Base-by-base conservation (phyloP, 2,113 vertebrate species). In the Epinephelus moara region DNA sequence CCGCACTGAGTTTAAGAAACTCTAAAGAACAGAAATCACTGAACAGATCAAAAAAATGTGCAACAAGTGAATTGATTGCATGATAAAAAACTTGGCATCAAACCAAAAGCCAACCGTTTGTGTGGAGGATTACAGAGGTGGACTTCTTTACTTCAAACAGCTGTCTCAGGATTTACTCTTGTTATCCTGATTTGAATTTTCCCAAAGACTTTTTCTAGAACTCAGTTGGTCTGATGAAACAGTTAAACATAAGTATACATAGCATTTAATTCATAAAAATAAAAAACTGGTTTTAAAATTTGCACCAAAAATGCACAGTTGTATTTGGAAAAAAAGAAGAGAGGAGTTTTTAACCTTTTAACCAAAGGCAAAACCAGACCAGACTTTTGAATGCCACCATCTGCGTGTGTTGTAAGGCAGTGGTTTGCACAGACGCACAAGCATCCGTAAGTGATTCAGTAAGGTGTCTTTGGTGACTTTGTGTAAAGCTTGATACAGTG, bases 401-500 rank as follows among this genome's bases (percentile, higher is more conserved):
- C 6, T 67, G 8, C 25, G 12, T 23, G 4, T 47, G 72, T 18
- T 30, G 23, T 53, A 23, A 84, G 33, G 13, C 59, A 62, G n/a
- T 1, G n/a, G 14, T 78, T 62, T 77, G 45, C 40, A 52, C 6
- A n/a, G 4, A 50, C 10, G 19, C 62, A 52, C n/a, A 60, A 27
- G 33, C 47, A n/a, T 61, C 33, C 37, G 40, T 30, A 15, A 52
- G 23, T 53, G 5, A 13, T 42, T 45, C 11, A 2, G 9, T 21
- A 57, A 53, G 18, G n/a, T 18, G 4, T 17, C 17, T 23, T 42
- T 25, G 14, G 25, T 61, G 27, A 40, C 47, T 42, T 33, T 75
- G 25, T 60, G 23, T 70, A 59, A 49, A 56, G 75, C 69, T 78
- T 57, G n/a, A 74, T 21, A 45, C 1, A 37, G 25, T 50, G 55